Conservation (phyloP, 2,797 vertebrate species). For the Alosa sapidissima region DNA sequence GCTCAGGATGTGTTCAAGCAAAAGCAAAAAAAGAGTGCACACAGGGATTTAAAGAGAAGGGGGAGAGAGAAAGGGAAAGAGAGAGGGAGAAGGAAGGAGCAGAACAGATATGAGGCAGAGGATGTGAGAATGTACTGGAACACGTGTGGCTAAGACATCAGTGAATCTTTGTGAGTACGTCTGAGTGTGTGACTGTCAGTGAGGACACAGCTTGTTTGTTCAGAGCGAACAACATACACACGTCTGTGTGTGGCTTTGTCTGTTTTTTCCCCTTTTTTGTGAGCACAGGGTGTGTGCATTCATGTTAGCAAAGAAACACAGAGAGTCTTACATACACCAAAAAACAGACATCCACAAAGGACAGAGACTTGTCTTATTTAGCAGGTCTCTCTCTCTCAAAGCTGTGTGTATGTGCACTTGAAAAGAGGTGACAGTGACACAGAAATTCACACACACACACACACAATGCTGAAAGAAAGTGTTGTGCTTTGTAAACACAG, state of each 20-base stretch:
- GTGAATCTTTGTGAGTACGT: neutral
- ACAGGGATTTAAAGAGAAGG: slow-evolving; percentile 36
- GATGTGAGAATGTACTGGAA: neutral
- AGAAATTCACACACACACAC: neutral
- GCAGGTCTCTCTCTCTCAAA: neutral
- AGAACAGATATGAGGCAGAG: neutral
- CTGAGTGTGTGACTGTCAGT: neutral
- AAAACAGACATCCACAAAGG: neutral
- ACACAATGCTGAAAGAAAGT: neutral
- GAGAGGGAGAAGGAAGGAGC: slow-evolving; percentile 27
- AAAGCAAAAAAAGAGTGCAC: slow-evolving; percentile 26
- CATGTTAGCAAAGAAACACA: neutral
- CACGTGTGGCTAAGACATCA: slow-evolving; percentile 16
- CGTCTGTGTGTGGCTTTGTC: neutral
- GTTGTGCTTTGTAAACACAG: slow-evolving; percentile 2
- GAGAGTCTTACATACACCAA: neutral
- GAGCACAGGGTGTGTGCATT: neutral
- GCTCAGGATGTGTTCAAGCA: slow-evolving; percentile 51
- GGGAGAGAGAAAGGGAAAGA: neutral
- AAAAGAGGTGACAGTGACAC: neutral
- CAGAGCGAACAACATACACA: neutral
- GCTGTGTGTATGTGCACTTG: neutral
- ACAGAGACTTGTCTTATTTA: neutral
- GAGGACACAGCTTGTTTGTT: slow-evolving; percentile 13
- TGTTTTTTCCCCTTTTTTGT: neutral